Percentiles rank a stretch among this genome's conserved stretches.
These are phyloP conservation scores for Dicyrtoma fusca DNA, from an alignment of 2,888 invertebrate species.

Conservation along the genomic window DNA sequence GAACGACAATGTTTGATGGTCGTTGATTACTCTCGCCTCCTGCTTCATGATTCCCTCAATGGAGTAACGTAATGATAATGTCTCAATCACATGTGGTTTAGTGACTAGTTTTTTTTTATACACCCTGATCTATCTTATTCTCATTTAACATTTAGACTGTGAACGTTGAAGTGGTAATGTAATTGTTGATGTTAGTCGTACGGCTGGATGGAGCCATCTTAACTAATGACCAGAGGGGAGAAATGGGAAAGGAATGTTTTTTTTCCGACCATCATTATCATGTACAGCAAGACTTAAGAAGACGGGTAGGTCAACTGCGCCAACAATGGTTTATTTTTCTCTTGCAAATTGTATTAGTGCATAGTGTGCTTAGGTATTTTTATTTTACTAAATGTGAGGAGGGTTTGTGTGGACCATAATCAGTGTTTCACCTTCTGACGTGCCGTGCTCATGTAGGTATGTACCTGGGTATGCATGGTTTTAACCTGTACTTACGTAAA, in stretches of 20 bases:
- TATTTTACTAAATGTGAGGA: neutral
- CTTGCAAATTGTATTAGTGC: conserved; percentile 9
- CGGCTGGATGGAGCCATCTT: conserved; percentile 30
- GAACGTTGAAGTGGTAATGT: neutral
- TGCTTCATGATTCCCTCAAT: neutral
- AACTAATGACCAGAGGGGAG: conserved; percentile 28
- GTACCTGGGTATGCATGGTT: neutral
- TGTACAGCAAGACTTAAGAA: conserved; percentile 11
- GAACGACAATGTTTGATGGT: neutral
- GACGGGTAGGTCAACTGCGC: conserved; percentile 18
- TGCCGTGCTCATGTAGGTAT: neutral
- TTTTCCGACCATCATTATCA: neutral
- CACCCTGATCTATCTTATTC: neutral
- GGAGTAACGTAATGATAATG: conserved; percentile 24
- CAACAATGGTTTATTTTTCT: conserved; percentile 4
- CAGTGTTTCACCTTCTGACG: neutral
- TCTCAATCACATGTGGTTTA: conserved; percentile 38
- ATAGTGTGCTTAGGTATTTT: neutral
- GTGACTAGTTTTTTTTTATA: conserved; percentile 28
- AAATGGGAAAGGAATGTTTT: neutral
- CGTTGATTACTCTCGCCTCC: neutral
- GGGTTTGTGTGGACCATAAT: neutral
- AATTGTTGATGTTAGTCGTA: neutral
- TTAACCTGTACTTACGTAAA: conserved; percentile 19
- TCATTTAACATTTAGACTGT: neutral